These are phyloP conservation scores for Chaitophorus viminalis DNA, from an alignment of 2,888 invertebrate genomes.

Conservation along the genomic window DNA sequence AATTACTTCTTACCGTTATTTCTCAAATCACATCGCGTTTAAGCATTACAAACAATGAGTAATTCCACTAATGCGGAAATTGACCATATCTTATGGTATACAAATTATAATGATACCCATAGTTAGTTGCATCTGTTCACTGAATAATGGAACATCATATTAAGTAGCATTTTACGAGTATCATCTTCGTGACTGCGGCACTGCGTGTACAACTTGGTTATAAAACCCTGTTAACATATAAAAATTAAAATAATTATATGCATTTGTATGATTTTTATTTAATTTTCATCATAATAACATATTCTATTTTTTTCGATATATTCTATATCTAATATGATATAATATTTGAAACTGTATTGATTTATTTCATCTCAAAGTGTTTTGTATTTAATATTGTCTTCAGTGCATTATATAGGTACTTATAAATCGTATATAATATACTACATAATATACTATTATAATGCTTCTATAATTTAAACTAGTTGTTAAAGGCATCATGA, in stretches of 20 bases:
- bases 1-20: conserved; percentile 24
- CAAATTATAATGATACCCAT: neutral
- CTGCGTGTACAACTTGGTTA: neutral
- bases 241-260: neutral
- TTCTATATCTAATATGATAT: neutral
- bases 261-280: neutral
- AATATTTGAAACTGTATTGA: neutral
- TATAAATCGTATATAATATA: neutral
- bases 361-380: too few species aligned
- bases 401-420: neutral
- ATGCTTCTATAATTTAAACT: neutral
- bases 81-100: neutral
- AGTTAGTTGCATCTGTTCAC: neutral
- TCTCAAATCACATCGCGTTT: neutral
- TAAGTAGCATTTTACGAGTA: neutral
- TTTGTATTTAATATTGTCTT: too few species aligned
- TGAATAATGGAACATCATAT: neutral
- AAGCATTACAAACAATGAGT: neutral
- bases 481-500: neutral
- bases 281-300: neutral
- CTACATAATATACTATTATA: neutral
- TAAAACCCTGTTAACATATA: neutral
- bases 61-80: conserved; percentile 24
- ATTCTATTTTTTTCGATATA: neutral
- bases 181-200: neutral